These are phyloP conservation scores for Nettapus auritus DNA, from an alignment of 2,113 vertebrate genomes.

Conservation along the genomic window DNA sequence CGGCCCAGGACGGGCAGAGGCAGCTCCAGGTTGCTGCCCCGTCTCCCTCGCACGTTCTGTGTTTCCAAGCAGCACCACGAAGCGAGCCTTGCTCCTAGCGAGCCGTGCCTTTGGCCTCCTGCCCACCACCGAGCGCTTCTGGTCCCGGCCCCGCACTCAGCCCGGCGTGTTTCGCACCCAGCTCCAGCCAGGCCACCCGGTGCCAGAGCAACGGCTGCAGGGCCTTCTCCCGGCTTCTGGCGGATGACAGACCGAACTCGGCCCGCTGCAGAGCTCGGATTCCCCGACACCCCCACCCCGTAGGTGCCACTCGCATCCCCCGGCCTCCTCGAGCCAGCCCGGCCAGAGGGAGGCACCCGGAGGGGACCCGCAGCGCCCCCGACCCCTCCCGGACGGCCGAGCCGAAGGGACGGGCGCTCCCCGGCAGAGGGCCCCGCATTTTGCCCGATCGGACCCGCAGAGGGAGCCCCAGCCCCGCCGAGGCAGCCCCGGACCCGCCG, in stretches of 20 bases:
- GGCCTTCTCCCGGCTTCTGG: not conserved
- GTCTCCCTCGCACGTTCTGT: not conserved
- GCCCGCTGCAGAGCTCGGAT: too few species aligned
- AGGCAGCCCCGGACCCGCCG: too few species aligned
- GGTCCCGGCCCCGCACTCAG: not conserved
- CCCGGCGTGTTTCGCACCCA: not conserved
- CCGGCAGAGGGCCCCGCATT: not conserved
- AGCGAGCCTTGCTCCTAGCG: not conserved
- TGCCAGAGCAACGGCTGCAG: fast-evolving
- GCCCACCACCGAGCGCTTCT: not conserved
- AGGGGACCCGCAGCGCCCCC: too few species aligned
- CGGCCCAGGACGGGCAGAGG: not conserved
- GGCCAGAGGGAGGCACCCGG: too few species aligned
- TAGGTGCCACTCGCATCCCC: not conserved
- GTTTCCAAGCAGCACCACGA: fast-evolving
- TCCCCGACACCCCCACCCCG: not conserved
- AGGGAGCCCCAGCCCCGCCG: too few species aligned
- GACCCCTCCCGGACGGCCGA: too few species aligned
- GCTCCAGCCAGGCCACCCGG: not conserved
- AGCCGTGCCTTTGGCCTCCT: not conserved
- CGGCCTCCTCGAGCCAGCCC: too few species aligned
- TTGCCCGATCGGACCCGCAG: too few species aligned
- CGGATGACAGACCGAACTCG: too few species aligned
- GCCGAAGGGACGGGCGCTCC: too few species aligned
- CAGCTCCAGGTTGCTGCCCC: not conserved